Conservation (phyloP, 2,797 vertebrate species). For the Muscicapa striata region DNA sequence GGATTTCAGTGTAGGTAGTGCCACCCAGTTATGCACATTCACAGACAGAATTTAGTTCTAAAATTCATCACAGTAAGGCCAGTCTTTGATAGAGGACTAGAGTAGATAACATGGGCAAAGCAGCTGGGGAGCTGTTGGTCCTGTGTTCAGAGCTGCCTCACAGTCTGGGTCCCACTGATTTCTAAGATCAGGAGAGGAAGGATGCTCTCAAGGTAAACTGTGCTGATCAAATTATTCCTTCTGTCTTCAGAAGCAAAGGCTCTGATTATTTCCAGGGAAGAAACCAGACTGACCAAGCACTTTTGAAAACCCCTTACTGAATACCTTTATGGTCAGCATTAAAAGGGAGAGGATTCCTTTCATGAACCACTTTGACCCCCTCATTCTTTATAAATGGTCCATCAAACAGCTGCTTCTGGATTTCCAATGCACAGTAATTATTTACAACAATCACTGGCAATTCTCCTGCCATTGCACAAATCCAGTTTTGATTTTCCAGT, state of each 20-base stretch:
- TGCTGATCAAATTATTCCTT: not conserved
- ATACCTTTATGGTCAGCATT: not conserved
- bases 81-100: not conserved
- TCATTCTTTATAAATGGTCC: not conserved
- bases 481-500: not conserved
- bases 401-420: not conserved
- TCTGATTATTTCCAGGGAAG: not conserved
- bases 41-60: not conserved
- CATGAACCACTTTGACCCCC: not conserved
- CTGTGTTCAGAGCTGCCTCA: not conserved
- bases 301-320: not conserved
- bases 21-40: not conserved
- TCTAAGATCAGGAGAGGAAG: not conserved
- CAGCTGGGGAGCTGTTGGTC: not conserved
- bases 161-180: not conserved
- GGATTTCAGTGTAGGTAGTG: not conserved
- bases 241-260: not conserved
- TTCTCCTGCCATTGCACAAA: not conserved
- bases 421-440: not conserved
- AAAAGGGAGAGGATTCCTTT: not conserved
- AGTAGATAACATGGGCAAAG: not conserved
- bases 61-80: not conserved
- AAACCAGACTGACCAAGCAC: not conserved
- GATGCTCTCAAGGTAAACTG: not conserved
- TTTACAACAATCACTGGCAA: not conserved